Percentiles rank a stretch among this genome's conserved stretches.
These are phyloP conservation scores for Scrobipalpa costella DNA, from an alignment of 2,888 invertebrate genomes.

Conservation along the genomic window DNA sequence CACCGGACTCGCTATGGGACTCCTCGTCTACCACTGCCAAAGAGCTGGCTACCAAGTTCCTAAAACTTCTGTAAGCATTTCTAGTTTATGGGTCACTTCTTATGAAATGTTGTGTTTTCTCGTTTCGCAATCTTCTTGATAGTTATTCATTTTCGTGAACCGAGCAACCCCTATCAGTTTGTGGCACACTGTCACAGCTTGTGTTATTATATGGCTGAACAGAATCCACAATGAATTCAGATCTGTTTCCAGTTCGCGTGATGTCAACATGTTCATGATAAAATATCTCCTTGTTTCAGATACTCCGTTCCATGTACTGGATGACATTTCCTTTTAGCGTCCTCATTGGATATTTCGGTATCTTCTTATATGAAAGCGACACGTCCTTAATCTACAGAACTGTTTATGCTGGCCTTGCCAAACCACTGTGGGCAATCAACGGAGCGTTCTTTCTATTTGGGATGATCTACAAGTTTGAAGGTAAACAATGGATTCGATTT, in stretches of 20 bases:
- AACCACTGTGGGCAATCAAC: not conserved
- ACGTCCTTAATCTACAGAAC: not conserved
- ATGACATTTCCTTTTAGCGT: not conserved
- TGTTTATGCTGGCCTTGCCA: not conserved
- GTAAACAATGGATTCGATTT: not conserved
- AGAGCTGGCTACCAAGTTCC: constrained; percentile 35
- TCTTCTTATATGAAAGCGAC: not conserved
- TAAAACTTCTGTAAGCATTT: constrained; percentile 42
- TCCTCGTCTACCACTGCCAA: constrained; percentile 47
- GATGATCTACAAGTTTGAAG: not conserved
- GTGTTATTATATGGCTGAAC: no score
- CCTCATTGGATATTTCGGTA: not conserved
- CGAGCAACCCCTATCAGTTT: no score
- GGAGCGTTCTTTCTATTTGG: not conserved
- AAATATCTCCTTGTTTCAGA: not conserved
- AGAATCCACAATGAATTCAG: no score
- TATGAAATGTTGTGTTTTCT: no score
- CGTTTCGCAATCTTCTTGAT: no score
- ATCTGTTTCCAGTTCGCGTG: no score
- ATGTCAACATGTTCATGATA: not conserved
- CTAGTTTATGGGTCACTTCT: no score
- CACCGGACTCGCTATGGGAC: constrained; percentile 51
- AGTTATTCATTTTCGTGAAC: no score
- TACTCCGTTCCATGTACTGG: not conserved
- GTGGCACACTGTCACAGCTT: no score